Evolutionary conservation across 2,888 invertebrate species (phyloP), one percentile per base, ranked within the genome.

Genomic region (Dynastes maya): DNA sequence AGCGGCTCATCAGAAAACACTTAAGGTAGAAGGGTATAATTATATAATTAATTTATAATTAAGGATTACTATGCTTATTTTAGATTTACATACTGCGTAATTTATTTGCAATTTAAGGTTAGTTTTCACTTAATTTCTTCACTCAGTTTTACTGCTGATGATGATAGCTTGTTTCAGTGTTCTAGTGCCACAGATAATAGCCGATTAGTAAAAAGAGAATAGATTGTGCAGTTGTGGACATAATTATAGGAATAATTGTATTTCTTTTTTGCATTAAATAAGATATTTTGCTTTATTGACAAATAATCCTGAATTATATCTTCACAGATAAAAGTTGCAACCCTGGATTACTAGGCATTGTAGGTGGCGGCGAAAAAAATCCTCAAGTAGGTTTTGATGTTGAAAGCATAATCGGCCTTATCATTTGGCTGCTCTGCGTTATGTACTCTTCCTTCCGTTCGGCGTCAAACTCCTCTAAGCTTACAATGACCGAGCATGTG

Each of bases 371-470:
- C 68, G 81, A 83, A 2, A 83, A 82, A 58, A 84, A 83, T 32
- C 85, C 86, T 81, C 87, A 89, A 81, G 90, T 91, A 74, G 92
- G 93, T 32, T 95, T 97, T 88, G 96, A 97, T 89, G 95, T 95
- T 84, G 95, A 97, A 87, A 96, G 97, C 83, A 94, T 99, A 82
- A 94, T 99, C 84, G 97, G 98, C 65, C 91, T 99, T 83, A 89
- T 95, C 68, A 95, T 99, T 85, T 99, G 98, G 97, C 94, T 97
- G 89, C 92, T 95, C 85, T 98, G 98, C 88, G 96, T 99, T 75
- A 91, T 99, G 76, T 99, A 99, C 90, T 98, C 99, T 13, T 96
- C 97, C 83, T 92, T 99, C 80, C 94, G 98, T 64, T 97, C 98
- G 13, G 97, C 98, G 27, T 96, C 97, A 40, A 95, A 95, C 85